Evolutionary conservation across 1,140 invertebrate genomes (phyloP).

Genomic region (Agrypnia vestita): DNA sequence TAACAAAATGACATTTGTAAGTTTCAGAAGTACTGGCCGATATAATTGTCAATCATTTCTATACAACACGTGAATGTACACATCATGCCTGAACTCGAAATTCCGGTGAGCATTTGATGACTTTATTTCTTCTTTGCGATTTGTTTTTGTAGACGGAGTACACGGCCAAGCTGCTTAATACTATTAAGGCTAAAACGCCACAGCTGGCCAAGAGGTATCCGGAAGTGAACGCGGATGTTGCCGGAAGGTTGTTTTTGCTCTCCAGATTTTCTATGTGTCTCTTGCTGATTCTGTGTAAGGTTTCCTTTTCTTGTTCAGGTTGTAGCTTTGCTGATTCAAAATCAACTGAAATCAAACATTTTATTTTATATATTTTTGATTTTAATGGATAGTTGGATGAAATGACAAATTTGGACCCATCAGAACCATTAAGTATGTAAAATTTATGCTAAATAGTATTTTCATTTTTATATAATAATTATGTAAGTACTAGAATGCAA

Average conservation of each 20-base stretch:
- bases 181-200: slow-evolving; percentile 32
- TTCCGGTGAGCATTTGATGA: slow-evolving; percentile 33
- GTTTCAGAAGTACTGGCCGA: slow-evolving; percentile 27
- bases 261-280: slow-evolving; percentile 11
- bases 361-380: background rate
- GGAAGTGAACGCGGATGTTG: slow-evolving; percentile 31
- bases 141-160: slow-evolving; percentile 6
- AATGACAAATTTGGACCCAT: background rate
- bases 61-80: background rate
- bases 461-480: background rate
- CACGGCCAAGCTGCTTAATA: slow-evolving; percentile 22
- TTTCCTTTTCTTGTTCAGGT: too few species aligned
- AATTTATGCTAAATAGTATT: background rate
- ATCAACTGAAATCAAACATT: slow-evolving; percentile 36
- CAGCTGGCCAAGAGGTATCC: slow-evolving; percentile 46
- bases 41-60: background rate
- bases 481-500: too few species aligned
- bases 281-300: slow-evolving; percentile 22
- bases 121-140: slow-evolving; percentile 1
- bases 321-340: slow-evolving; percentile 36
- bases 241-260: background rate
- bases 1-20: slow-evolving; percentile 1
- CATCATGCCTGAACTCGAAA: background rate
- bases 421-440: background rate
- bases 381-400: background rate